A percentile compares a stretch with the other conserved stretches of the same genome.
These are phyloP conservation scores for Incurvaria masculella DNA, from an alignment of 2,888 invertebrate species.

Conservation along the genomic window DNA sequence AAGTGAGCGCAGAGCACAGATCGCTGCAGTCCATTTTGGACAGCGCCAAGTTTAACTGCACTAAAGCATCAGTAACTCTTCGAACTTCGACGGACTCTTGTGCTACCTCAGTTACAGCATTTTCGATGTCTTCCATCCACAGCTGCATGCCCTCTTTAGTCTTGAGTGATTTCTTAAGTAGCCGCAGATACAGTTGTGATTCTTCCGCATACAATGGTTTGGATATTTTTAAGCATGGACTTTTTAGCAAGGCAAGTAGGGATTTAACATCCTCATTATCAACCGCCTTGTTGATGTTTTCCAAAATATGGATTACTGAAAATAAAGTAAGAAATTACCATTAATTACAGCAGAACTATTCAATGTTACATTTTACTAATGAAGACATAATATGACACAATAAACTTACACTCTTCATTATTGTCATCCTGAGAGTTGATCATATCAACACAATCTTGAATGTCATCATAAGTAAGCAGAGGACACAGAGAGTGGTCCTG, in stretches of 20 bases:
- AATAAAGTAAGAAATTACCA: constrained; percentile 17
- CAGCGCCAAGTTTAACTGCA: constrained; percentile 40
- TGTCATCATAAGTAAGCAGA: constrained; percentile 63
- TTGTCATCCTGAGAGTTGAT: constrained; percentile 63
- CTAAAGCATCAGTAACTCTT: constrained; percentile 39
- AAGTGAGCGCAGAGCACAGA: constrained; percentile 35
- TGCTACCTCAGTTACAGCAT: constrained; percentile 43
- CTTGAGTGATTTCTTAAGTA: constrained; percentile 47
- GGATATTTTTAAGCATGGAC: constrained; percentile 41
- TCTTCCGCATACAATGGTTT: constrained; percentile 43
- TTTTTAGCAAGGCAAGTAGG: constrained; percentile 47
- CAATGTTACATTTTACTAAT: constrained; percentile 3
- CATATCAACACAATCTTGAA: constrained; percentile 62
- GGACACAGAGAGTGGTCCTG: constrained; percentile 47
- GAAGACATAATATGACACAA: background rate
- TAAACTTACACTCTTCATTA: constrained; percentile 49
- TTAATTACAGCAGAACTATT: constrained; percentile 12
- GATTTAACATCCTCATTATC: constrained; percentile 45
- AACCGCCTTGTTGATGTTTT: constrained; percentile 59
- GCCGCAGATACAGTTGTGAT: constrained; percentile 48
- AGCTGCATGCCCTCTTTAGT: constrained; percentile 55
- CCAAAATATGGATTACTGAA: constrained; percentile 56
- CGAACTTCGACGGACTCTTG: constrained; percentile 49
- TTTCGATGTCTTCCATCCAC: constrained; percentile 58
- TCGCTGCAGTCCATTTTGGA: constrained; percentile 38